A percentile compares a stretch with the other conserved stretches of the same genome.
These are phyloP conservation scores for Ephydatia muelleri DNA, from an alignment of 37 sponge, comb jelly and placozoan species.

Conservation along the genomic window DNA sequence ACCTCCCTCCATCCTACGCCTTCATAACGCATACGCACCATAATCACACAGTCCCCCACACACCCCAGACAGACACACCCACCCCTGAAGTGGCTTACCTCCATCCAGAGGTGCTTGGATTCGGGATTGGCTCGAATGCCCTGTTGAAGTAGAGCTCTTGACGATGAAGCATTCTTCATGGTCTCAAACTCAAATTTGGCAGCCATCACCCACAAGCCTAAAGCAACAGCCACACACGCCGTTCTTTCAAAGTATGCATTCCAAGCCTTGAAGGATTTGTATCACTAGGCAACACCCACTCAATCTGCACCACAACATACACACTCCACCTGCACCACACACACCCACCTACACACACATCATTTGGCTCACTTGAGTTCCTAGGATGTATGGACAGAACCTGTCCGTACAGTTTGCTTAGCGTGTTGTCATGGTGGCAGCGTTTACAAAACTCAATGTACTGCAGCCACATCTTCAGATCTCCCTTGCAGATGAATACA, in stretches of 20 bases:
- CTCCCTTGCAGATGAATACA: slow-evolving; percentile 30
- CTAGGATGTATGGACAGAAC: slow-evolving; percentile 70
- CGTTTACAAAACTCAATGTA: slow-evolving; percentile 66
- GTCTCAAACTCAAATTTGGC: slow-evolving; percentile 84
- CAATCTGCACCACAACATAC: neutral
- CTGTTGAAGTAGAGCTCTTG: slow-evolving; percentile 68
- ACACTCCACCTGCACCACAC: neutral
- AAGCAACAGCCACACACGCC: neutral
- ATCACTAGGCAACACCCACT: neutral
- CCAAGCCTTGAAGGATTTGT: neutral
- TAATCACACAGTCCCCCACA: neutral
- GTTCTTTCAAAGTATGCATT: neutral
- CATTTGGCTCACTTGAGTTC: slow-evolving; percentile 36
- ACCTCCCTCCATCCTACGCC: neutral
- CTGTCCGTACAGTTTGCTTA: slow-evolving; percentile 57
- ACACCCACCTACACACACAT: neutral
- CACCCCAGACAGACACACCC: neutral
- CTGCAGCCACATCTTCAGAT: slow-evolving; percentile 80
- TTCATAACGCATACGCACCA: neutral
- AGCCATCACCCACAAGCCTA: slow-evolving; percentile 87
- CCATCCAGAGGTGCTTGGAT: slow-evolving; percentile 76
- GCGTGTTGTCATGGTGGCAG: slow-evolving; percentile 33
- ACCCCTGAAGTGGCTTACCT: slow-evolving; percentile 23
- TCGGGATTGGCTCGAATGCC: slow-evolving; percentile 64
- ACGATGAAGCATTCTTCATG: slow-evolving; percentile 57